Evolutionary conservation across 1,140 invertebrate genomes (phyloP).

Genomic region (Pachypsylla venusta): DNA sequence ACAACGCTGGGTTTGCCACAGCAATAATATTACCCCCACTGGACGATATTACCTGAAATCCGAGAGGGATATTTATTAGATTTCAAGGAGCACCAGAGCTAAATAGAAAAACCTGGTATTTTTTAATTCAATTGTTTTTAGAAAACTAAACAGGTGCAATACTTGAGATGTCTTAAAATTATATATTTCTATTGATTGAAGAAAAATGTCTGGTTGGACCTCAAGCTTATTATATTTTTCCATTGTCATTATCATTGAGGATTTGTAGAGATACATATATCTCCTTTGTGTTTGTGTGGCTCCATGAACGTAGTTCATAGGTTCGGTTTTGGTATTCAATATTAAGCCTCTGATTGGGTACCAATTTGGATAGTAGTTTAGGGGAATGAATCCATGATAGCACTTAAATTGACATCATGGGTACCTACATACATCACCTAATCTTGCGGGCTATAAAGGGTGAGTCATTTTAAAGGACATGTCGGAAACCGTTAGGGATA

Average conservation of each 20-base stretch:
- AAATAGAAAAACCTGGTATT: background rate
- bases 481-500: no score
- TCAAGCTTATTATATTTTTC: no score
- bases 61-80: slow-evolving; percentile 11
- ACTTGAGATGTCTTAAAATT: background rate
- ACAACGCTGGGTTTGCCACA: slow-evolving; percentile 66
- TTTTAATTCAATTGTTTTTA: background rate
- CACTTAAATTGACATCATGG: no score
- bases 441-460: no score
- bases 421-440: no score
- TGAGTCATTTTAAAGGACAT: no score
- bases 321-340: no score
- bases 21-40: slow-evolving; percentile 74
- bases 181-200: background rate
- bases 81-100: background rate
- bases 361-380: no score
- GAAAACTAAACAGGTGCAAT: background rate
- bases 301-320: no score
- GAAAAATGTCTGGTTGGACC: background rate
- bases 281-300: no score
- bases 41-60: slow-evolving; percentile 54
- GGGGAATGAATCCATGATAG: no score
- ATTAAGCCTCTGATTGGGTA: no score
- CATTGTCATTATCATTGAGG: background rate
- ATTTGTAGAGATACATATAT: slow-evolving; percentile 9